These are phyloP conservation scores for Hiodon alosoides DNA, from an alignment of 2,113 vertebrate species.

Conservation along the genomic window DNA sequence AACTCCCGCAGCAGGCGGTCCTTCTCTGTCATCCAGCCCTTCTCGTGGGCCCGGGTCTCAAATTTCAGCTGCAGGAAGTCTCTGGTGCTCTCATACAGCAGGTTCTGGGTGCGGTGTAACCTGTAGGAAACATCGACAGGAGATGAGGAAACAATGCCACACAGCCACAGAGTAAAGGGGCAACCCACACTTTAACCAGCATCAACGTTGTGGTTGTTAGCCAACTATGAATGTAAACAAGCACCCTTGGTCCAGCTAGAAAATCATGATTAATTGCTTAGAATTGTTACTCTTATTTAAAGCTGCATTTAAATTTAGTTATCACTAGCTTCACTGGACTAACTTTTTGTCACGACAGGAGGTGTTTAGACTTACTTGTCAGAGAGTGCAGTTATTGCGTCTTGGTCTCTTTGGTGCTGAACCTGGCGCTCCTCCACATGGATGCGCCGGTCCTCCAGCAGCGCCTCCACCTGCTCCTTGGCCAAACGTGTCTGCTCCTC, in stretches of 20 bases:
- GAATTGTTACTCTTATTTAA: no score
- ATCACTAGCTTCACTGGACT: no score
- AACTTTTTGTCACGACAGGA: not conserved
- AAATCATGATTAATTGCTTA: no score
- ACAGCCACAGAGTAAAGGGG: no score
- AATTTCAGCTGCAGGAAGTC: conserved; percentile 86
- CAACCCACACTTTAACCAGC: no score
- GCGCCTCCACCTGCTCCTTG: conserved; percentile 79
- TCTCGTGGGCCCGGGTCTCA: conserved; percentile 75
- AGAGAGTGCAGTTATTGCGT: conserved; percentile 66
- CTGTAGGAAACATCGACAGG: conserved; percentile 45
- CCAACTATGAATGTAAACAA: no score
- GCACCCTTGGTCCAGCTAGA: no score
- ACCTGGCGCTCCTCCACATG: conserved; percentile 74
- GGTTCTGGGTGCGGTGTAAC: conserved; percentile 76
- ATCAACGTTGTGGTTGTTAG: no score
- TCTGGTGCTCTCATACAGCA: conserved; percentile 84
- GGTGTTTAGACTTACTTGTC: conserved; percentile 67
- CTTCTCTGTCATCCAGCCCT: conserved; percentile 88
- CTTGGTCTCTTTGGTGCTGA: conserved; percentile 73
- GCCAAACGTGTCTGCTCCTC: conserved; percentile 81
- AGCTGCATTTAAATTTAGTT: no score
- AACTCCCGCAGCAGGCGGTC: conserved; percentile 74
- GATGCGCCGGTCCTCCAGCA: conserved; percentile 80
- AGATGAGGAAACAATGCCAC: not conserved